Evolutionary conservation across 1,140 invertebrate genomes (phyloP).

Genomic region (Metaphire vulgaris): DNA sequence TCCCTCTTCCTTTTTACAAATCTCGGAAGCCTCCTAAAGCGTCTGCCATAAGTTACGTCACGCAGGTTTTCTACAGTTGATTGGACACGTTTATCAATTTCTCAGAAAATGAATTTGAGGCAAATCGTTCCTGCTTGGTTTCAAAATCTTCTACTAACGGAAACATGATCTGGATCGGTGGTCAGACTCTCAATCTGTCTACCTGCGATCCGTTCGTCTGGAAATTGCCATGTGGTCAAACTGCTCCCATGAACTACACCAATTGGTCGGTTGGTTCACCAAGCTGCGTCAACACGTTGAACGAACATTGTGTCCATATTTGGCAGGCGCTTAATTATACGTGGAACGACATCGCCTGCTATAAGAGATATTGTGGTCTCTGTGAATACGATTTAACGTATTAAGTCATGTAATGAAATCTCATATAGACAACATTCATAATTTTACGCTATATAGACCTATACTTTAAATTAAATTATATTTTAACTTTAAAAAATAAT

Average conservation of each 20-base stretch:
- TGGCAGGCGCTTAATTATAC: background rate
- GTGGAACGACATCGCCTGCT: background rate
- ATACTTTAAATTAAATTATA: no score
- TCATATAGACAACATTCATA: no score
- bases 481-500: no score
- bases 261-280: background rate
- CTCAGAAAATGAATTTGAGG: no score
- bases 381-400: background rate
- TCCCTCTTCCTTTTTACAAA: no score
- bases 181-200: background rate
- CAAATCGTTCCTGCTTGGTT: background rate
- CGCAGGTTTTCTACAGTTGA: no score
- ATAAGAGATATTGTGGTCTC: background rate
- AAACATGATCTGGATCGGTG: background rate
- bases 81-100: no score
- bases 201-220: background rate
- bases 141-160: background rate
- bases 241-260: background rate
- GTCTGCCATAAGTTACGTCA: no score
- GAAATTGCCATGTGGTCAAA: background rate
- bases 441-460: no score
- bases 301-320: background rate
- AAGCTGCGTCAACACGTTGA: background rate
- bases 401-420: no score
- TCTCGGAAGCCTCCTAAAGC: no score